These are phyloP conservation scores for Cyphomyrus discorhynchus DNA, from an alignment of 2,113 vertebrate genomes.

Conservation along the genomic window DNA sequence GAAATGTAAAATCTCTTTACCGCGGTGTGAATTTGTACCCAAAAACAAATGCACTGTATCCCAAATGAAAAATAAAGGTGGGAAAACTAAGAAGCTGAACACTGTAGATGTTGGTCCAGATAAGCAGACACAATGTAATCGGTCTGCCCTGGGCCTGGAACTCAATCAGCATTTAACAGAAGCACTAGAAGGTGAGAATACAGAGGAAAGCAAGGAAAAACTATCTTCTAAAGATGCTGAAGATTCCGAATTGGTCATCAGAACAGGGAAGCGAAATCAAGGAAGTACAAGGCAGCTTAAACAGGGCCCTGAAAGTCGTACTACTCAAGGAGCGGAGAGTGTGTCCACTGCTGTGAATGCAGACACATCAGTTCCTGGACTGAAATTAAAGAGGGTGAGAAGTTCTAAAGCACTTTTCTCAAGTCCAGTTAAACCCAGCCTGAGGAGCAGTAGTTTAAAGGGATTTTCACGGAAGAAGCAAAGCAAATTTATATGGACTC, in stretches of 20 bases:
- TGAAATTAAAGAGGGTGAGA: constrained; percentile 22
- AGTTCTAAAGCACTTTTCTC: not conserved
- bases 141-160: not conserved
- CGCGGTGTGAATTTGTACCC: not conserved
- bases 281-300: not conserved
- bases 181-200: not conserved
- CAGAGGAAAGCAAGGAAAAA: not conserved
- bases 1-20: not conserved
- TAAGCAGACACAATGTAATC: not conserved
- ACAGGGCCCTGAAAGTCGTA: not conserved
- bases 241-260: not conserved
- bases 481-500: constrained; percentile 29
- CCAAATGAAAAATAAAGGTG: not conserved
- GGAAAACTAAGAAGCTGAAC: not conserved
- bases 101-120: not conserved
- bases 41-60: not conserved
- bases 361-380: constrained; percentile 1
- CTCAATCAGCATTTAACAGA: not conserved
- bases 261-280: not conserved
- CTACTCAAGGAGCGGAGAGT: not conserved
- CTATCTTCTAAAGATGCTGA: not conserved
- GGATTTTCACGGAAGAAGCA: constrained; percentile 30
- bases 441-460: not conserved
- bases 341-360: not conserved
- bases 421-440: not conserved